Evolutionary conservation across 2,113 vertebrate genomes (phyloP), one percentile per base, ranked within the genome.

Genomic region (Peromyscus leucopus): DNA sequence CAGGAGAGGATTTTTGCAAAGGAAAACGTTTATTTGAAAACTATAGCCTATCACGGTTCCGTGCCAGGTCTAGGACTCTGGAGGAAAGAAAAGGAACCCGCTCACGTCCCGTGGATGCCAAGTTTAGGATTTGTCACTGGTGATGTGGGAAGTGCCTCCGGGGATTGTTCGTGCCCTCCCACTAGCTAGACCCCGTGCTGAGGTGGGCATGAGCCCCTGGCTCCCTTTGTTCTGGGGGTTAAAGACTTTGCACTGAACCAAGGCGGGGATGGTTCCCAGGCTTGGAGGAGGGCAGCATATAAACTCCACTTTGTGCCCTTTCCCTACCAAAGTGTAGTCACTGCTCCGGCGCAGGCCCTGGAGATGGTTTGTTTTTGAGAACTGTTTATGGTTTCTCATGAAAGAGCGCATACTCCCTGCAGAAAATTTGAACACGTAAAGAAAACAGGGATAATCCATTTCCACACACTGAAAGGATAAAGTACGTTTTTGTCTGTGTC

Each of bases 11-110:
- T 95, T 95, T 93, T 91, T 95, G 59, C 3, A 46, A 65, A 94
- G 61, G 69, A 87, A 90, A 46, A 59, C 17, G 55, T 90, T 95
- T 86, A 85, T 96, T 88, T 95, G 95, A 88, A 96, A 94, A 95
- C 24, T 4, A 1, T 63, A 51, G 93, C 61, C 87, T 86, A 19
- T 80, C 65, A 10, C 74, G 19, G 82, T 95, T 85, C 21, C 10
- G 1, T 36, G 82, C 92, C 91, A 86, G 67, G 24, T 71, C 79
- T 67, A 28, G 61, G 76, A 51, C 84, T 36, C 78, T 39, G 5
- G 72, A 63, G 72, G 13, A 13, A 57, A 78, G 85, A 89, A 63
- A 86, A 88, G 93, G 90, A 90, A 80, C 55, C 26, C 31, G 61
- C 36, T 89, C 22, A 10, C 39, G 71, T 71, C 46, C 26, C 86